Base-by-base conservation (phyloP, 2,113 vertebrate genomes). In the Oryzias javanicus region DNA sequence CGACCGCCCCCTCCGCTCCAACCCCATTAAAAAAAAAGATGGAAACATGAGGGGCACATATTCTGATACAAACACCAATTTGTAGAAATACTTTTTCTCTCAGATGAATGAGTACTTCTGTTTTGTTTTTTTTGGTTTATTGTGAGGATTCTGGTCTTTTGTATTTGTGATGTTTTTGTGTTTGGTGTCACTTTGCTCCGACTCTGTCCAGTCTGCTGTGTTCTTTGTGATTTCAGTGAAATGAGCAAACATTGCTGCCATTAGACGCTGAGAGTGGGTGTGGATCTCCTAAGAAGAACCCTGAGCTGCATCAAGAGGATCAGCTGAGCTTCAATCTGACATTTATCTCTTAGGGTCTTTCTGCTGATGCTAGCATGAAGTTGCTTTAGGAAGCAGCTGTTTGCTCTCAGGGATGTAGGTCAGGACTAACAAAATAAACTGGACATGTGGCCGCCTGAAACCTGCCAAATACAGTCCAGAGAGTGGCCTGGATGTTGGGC, bases 351-450 rank as follows among this genome's bases (percentile, higher is more conserved):
- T 58, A 16, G 59, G 49, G 85, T 74, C 81, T 83, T 92, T 92
- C 89, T 92, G 91, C 88, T 55, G 68, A 91, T 73, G 88, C 86
- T 82, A 91, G 91, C 90, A 86, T 81, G 61, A 85, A 3, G 64
- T 81, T 72, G 72, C 25, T 85, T 67, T 88, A 75, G 79, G 87
- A 84, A 46, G 81, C 92, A 91, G 92, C 91, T 93, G 89, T 90
- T 49, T 71, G 79, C 87, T 76, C 88, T 91, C 89, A 91, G 92
- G 90, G 91, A 93, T 92, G 91, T 94, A 89, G 88, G 93, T 91
- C 91, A 91, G 89, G 69, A 73, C 63, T 54, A 50, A 55, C 22
- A 40, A 42, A 59, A 8, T 57, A 70, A 79, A 55, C n/a, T 42
- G 72, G 57, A 68, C 60, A 51, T 51, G 20, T 22, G 22, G 22